These are phyloP conservation scores for Hypena proboscidalis DNA, from an alignment of 2,888 invertebrate species.

Conservation along the genomic window DNA sequence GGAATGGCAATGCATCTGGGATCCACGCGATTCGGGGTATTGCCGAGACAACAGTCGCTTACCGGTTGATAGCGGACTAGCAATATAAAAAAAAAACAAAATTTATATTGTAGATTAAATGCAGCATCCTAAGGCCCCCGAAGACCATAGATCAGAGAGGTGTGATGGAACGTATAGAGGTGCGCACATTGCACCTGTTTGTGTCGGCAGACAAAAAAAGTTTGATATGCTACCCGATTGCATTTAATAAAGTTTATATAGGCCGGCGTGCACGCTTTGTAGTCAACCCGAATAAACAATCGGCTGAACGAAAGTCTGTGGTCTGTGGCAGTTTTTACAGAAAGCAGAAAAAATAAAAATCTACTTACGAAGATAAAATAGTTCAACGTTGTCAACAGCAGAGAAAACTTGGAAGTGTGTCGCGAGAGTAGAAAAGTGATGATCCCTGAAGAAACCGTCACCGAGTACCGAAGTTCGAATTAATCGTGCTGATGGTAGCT, in stretches of 20 bases:
- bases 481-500: slow-evolving; percentile 49
- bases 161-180: no score
- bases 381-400: slow-evolving; percentile 43
- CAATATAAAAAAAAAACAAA: not conserved
- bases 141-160: no score
- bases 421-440: slow-evolving; percentile 45
- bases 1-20: slow-evolving; percentile 49
- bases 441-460: slow-evolving; percentile 44
- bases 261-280: no score
- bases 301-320: no score
- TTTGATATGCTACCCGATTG: no score
- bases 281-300: no score
- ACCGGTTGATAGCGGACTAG: slow-evolving; percentile 36
- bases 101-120: no score
- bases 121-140: no score
- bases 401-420: slow-evolving; percentile 39
- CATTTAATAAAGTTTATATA: no score
- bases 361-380: slow-evolving; percentile 44
- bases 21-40: slow-evolving; percentile 44
- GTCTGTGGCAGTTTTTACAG: no score
- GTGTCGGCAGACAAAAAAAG: no score
- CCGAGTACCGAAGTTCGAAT: slow-evolving; percentile 48
- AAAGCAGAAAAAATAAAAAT: not conserved
- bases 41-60: slow-evolving; percentile 49
- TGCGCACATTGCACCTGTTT: no score